Evolutionary conservation across 1,140 invertebrate genomes (phyloP).

Genomic region (Acromyrmex heyeri): DNA sequence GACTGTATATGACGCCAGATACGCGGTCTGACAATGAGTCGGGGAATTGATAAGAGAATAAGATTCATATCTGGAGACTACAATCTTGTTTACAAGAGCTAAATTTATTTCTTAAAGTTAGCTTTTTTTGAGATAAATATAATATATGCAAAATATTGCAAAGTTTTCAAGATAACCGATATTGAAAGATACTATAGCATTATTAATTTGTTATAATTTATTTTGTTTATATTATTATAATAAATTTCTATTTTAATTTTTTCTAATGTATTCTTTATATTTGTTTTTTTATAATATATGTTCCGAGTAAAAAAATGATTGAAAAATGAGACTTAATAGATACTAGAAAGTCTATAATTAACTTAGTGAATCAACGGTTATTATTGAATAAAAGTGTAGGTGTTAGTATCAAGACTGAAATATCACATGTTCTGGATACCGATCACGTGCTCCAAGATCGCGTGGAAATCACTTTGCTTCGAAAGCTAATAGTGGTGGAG

Average conservation of each 20-base stretch:
- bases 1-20: constrained; percentile 7
- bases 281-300: background rate
- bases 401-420: constrained; percentile 5
- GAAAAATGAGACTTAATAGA: background rate
- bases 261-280: background rate
- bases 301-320: background rate
- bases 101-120: background rate
- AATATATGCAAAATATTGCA: background rate
- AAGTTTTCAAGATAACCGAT: background rate
- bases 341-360: constrained; percentile 5
- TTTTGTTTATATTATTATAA: background rate
- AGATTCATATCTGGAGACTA: constrained; percentile 13
- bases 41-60: constrained; percentile 43
- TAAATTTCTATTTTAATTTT: background rate
- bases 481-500: constrained; percentile 1
- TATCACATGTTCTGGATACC: constrained; percentile 20
- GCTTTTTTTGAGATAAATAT: background rate
- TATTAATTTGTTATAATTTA: background rate
- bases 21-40: constrained; percentile 33
- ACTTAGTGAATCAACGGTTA: background rate
- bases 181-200: background rate
- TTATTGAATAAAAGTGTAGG: background rate
- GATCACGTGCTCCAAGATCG: constrained; percentile 14
- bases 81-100: background rate
- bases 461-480: constrained; percentile 36